Percentiles rank a stretch among this genome's conserved stretches.
phyloP scores from a whole-genome alignment of 2,797 vertebrate genomes.

The Avahi laniger region DNA sequence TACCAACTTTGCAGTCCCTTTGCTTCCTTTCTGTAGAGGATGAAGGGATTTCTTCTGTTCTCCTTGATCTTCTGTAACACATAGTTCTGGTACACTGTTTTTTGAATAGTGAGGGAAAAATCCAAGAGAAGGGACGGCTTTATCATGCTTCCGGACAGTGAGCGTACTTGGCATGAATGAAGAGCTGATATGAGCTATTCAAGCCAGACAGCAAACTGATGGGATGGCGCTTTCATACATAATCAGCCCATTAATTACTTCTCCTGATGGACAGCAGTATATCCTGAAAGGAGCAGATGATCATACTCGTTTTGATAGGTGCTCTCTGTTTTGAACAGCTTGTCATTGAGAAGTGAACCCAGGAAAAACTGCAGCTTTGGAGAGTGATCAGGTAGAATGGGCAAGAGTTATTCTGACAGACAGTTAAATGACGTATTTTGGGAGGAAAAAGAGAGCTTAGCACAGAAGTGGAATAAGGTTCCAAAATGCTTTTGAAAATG shows the following conservation, averaged over 20 bases:
- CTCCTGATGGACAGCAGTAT: constrained; percentile 84
- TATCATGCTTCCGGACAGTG: constrained; percentile 91
- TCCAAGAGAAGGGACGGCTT: constrained; percentile 90
- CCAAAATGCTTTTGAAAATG: constrained; percentile 62
- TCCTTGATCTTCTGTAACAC: constrained; percentile 83
- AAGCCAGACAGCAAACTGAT: constrained; percentile 83
- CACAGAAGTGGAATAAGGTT: constrained; percentile 64
- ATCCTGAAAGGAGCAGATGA: constrained; percentile 78
- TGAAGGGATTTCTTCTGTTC: constrained; percentile 80
- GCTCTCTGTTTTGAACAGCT: constrained; percentile 84
- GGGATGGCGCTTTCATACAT: constrained; percentile 83
- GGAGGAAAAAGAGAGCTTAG: constrained; percentile 71
- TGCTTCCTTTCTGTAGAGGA: constrained; percentile 70
- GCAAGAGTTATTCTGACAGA: constrained; percentile 80
- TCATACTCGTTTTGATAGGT: constrained; percentile 80
- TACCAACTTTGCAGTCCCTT: constrained; percentile 83
- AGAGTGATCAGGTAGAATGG: constrained; percentile 82
- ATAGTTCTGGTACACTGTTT: constrained; percentile 88
- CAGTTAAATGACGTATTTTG: constrained; percentile 68
- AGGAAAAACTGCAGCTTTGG: constrained; percentile 73
- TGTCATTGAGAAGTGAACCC: constrained; percentile 76
- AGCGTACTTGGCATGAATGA: constrained; percentile 88
- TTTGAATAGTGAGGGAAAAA: constrained; percentile 81
- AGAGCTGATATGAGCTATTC: constrained; percentile 85
- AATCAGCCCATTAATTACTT: constrained; percentile 88